A percentile compares a stretch with the other conserved stretches of the same genome.
These are phyloP conservation scores for Dromas ardeola DNA, from an alignment of 2,113 vertebrate genomes.

Conservation along the genomic window DNA sequence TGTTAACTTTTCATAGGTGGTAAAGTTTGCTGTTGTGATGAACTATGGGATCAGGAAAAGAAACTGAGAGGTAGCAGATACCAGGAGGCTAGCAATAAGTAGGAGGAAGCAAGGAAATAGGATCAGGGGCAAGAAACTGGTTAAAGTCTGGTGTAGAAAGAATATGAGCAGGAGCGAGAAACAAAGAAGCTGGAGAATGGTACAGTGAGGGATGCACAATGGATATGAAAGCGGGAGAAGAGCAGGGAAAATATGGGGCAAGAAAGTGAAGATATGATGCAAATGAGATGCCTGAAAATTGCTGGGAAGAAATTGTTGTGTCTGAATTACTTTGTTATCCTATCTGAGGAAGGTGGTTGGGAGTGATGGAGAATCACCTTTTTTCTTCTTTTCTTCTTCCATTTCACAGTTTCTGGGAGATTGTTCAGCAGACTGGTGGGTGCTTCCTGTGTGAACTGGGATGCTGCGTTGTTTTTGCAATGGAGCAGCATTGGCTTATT, in stretches of 20 bases:
- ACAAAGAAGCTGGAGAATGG: not conserved
- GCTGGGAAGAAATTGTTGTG: not conserved
- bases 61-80: not conserved
- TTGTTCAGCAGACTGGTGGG: not conserved
- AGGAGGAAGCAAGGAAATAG: not conserved
- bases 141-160: not conserved
- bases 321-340: not conserved
- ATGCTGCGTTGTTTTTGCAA: not conserved
- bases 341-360: not conserved
- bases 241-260: not conserved
- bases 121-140: not conserved
- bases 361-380: not conserved
- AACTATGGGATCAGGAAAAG: not conserved
- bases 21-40: not conserved
- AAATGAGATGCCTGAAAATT: not conserved
- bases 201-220: fast-evolving
- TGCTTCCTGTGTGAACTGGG: not conserved
- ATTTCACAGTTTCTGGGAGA: not conserved
- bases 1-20: not conserved
- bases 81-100: not conserved
- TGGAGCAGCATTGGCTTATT: not conserved
- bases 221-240: not conserved
- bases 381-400: not conserved
- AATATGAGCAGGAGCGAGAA: not conserved
- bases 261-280: not conserved